Conservation (phyloP, 2,113 vertebrate genomes). For the Poicephalus meyeri region DNA sequence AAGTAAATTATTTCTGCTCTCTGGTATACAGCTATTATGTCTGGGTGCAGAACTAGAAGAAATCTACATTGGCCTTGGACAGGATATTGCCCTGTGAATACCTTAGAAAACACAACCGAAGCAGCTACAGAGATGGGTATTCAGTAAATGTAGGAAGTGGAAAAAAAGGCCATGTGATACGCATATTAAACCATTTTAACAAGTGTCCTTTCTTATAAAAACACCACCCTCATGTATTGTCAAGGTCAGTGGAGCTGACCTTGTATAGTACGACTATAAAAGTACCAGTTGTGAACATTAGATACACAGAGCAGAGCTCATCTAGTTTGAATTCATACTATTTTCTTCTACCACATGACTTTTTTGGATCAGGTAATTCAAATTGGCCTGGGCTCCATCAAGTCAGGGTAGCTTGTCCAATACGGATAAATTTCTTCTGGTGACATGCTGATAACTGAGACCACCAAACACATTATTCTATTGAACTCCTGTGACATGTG, state of each 20-base stretch:
- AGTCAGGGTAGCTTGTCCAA: background rate
- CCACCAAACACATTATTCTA: slow-evolving; percentile 31
- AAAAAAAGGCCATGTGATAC: background rate
- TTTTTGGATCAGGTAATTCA: background rate
- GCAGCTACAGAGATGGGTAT: background rate
- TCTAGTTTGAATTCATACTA: background rate
- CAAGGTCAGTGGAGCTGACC: background rate
- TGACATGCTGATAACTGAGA: slow-evolving; percentile 45
- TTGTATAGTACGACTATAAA: background rate
- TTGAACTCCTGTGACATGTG: slow-evolving; percentile 15
- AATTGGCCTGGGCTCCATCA: slow-evolving; percentile 20
- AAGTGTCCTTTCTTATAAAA: background rate
- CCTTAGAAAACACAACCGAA: background rate
- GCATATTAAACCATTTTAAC: background rate
- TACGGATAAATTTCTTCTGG: slow-evolving; percentile 26
- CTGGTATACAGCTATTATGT: background rate
- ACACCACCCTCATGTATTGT: background rate
- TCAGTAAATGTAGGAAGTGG: background rate
- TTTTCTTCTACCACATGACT: background rate
- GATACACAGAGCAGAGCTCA: background rate
- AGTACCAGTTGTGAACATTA: background rate
- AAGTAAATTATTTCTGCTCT: background rate
- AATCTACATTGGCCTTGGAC: background rate
- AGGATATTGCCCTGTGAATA: background rate
- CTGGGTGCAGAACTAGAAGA: background rate